Evolutionary conservation across 2,113 vertebrate genomes (phyloP).

Genomic region (Sporophila hypoxantha): DNA sequence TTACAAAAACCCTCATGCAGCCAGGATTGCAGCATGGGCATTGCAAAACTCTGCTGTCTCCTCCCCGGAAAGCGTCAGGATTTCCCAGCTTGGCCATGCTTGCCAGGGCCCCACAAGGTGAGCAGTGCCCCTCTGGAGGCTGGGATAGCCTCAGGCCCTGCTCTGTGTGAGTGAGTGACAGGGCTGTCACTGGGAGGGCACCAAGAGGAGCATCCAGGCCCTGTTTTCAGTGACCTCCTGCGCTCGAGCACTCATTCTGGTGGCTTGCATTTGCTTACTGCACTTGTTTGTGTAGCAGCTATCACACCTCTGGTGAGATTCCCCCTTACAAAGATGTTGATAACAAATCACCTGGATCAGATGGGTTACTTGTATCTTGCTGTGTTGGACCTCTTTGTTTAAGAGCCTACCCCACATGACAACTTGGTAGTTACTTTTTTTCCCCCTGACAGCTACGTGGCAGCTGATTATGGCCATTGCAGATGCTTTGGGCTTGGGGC

Average conservation of each 20-base stretch:
- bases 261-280: background rate
- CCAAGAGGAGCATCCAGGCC: background rate
- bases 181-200: background rate
- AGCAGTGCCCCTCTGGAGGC: background rate
- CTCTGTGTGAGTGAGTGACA: rapidly evolving
- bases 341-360: background rate
- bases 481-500: background rate
- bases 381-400: background rate
- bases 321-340: background rate
- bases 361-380: background rate
- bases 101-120: background rate
- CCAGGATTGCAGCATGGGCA: background rate
- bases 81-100: background rate
- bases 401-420: background rate
- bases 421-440: background rate
- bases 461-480: background rate
- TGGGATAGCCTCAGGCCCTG: background rate
- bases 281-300: background rate
- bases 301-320: background rate
- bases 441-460: background rate
- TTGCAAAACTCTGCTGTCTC: background rate
- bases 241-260: rapidly evolving
- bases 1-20: background rate
- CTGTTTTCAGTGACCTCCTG: background rate
- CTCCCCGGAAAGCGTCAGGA: background rate